Evolutionary conservation across 2,888 invertebrate genomes (phyloP).

Genomic region (Netelia virgata): DNA sequence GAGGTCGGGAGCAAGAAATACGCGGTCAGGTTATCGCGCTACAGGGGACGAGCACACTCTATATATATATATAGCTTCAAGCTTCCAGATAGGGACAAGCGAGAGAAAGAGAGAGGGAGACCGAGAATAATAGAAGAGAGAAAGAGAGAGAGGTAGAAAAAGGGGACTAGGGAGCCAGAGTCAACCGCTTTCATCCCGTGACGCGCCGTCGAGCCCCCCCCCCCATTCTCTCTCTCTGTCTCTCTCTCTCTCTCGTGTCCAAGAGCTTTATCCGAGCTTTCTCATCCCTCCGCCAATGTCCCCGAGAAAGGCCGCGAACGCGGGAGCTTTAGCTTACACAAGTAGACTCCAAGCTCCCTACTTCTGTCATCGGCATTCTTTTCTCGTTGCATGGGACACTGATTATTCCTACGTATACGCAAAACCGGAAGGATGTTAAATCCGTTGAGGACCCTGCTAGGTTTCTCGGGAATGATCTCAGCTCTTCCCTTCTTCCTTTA

Average conservation of each 20-base stretch:
- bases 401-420: conserved; percentile 26
- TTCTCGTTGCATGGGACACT: conserved; percentile 29
- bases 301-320: conserved; percentile 30
- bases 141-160: background rate
- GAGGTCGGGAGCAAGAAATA: conserved; percentile 1
- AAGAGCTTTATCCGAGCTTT: background rate
- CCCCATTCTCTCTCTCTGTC: background rate
- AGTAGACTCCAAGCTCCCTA: background rate
- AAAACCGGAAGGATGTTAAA: conserved; percentile 27
- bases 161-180: conserved; percentile 22
- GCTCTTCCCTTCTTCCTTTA: too few relatives aligned
- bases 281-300: background rate
- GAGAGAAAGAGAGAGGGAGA: background rate
- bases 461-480: background rate
- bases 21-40: conserved; percentile 16
- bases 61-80: conserved; percentile 18
- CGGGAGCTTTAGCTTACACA: conserved; percentile 25
- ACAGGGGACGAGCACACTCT: background rate
- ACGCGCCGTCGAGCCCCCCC: conserved; percentile 20
- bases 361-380: conserved; percentile 21
- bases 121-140: conserved; percentile 20
- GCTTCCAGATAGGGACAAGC: conserved; percentile 19
- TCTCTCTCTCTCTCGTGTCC: conserved; percentile 4
- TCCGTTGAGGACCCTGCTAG: background rate
- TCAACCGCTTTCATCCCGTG: conserved; percentile 49